Percentiles rank a stretch among this genome's conserved stretches.
Conservation (phyloP, 2,888 invertebrate species). For the Gonocerus acuteangulatus region DNA sequence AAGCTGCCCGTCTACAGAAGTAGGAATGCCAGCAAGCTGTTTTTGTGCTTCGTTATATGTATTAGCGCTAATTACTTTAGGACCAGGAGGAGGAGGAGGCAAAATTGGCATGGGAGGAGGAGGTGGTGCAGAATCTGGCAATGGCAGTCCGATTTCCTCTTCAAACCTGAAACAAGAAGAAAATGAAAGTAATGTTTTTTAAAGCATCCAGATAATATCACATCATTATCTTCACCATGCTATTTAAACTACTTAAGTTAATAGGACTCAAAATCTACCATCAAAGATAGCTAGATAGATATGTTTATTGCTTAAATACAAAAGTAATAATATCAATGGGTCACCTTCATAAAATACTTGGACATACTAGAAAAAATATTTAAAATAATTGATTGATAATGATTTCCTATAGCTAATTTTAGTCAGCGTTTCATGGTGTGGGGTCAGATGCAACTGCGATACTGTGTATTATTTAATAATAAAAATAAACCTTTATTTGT, state of each 20-base stretch:
- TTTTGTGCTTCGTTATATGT: slow-evolving; percentile 62
- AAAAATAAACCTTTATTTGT: too few species aligned
- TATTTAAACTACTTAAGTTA: background rate
- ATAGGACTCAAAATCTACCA: background rate
- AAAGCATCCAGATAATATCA: background rate
- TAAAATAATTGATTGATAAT: too few species aligned
- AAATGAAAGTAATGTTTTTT: background rate
- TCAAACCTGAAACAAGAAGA: slow-evolving; percentile 60
- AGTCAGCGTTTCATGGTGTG: too few species aligned
- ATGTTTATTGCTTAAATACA: too few species aligned
- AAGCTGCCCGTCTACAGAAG: slow-evolving; percentile 15
- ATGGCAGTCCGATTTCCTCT: slow-evolving; percentile 60
- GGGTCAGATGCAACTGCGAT: too few species aligned
- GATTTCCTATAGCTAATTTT: too few species aligned
- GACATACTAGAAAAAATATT: too few species aligned
- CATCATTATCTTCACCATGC: background rate
- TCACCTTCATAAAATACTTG: too few species aligned
- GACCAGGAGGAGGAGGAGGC: slow-evolving; percentile 48
- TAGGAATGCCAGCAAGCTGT: slow-evolving; percentile 47
- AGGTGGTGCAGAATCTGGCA: slow-evolving; percentile 47
- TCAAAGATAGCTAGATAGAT: too few species aligned
- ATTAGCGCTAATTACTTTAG: slow-evolving; percentile 57
- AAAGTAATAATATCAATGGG: too few species aligned
- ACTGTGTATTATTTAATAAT: too few species aligned
- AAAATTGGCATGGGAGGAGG: slow-evolving; percentile 47